A percentile compares a stretch with the other conserved stretches of the same genome.
Conservation (phyloP, 2,888 invertebrate species). For the Terebella lapidaria region DNA sequence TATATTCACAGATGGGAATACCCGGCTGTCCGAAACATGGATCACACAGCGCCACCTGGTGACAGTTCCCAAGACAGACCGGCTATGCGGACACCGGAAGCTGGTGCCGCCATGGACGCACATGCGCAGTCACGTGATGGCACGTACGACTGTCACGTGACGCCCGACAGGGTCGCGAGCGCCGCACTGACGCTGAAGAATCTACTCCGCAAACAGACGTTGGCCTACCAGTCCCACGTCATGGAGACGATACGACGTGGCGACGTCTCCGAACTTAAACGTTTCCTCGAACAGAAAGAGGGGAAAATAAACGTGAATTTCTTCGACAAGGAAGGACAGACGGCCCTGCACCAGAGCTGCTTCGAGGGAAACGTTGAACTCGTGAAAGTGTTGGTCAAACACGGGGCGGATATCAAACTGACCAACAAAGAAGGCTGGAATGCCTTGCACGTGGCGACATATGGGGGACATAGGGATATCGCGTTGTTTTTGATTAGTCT, state of each 20-base stretch:
- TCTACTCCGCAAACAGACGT: background rate
- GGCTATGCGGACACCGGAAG: too few species aligned
- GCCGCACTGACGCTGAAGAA: too few species aligned
- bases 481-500: constrained; percentile 21
- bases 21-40: too few species aligned
- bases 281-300: constrained; percentile 44
- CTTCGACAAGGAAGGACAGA: constrained; percentile 52
- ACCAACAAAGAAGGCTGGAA: constrained; percentile 54
- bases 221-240: constrained; percentile 38
- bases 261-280: constrained; percentile 42
- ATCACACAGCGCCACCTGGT: too few species aligned
- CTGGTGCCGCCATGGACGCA: too few species aligned
- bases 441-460: constrained; percentile 51
- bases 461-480: constrained; percentile 43
- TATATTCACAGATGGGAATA: too few species aligned
- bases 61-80: too few species aligned
- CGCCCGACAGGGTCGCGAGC: too few species aligned
- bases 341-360: constrained; percentile 51
- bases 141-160: too few species aligned
- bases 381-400: constrained; percentile 52
- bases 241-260: constrained; percentile 48
- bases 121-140: too few species aligned
- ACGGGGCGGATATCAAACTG: constrained; percentile 52
- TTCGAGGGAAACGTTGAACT: constrained; percentile 52
- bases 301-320: constrained; percentile 51